These are phyloP conservation scores for Ptilodon capucinus DNA, from an alignment of 2,888 invertebrate genomes.

Conservation along the genomic window DNA sequence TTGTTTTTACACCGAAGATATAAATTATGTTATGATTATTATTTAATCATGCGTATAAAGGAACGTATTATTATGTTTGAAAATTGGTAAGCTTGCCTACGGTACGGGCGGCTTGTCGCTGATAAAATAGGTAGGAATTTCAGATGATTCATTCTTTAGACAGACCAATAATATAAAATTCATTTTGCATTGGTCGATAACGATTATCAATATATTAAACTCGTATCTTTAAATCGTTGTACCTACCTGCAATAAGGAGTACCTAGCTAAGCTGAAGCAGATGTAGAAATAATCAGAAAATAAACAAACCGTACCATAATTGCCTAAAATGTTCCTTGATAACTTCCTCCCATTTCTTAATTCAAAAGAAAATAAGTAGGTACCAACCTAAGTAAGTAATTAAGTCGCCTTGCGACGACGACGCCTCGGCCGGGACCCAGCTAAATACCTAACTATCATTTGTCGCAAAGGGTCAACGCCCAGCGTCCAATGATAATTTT, in stretches of 20 bases:
- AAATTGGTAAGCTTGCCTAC: constrained; percentile 26
- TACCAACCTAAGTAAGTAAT: too few species aligned
- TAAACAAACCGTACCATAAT: too few species aligned
- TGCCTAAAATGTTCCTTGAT: background rate
- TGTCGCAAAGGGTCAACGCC: constrained; percentile 32
- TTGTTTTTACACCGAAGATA: too few species aligned
- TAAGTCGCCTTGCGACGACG: background rate
- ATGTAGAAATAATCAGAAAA: background rate
- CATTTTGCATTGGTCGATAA: constrained; percentile 10
- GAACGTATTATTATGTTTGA: constrained; percentile 16
- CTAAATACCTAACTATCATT: too few species aligned
- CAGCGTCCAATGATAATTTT: constrained; percentile 39
- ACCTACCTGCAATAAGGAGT: background rate
- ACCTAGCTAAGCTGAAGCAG: background rate
- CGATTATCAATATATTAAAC: background rate
- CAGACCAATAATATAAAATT: constrained; percentile 12
- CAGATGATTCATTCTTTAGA: constrained; percentile 62
- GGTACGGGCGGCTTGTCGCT: constrained; percentile 22
- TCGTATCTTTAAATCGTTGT: background rate
- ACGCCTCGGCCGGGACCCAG: too few species aligned
- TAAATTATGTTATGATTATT: too few species aligned
- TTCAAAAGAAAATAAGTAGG: background rate
- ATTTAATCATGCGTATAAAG: constrained; percentile 21
- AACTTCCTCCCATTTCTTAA: background rate
- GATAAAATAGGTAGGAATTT: constrained; percentile 55